Conservation (phyloP, 2,113 vertebrate species). For the Tachysurus fulvidraco region DNA sequence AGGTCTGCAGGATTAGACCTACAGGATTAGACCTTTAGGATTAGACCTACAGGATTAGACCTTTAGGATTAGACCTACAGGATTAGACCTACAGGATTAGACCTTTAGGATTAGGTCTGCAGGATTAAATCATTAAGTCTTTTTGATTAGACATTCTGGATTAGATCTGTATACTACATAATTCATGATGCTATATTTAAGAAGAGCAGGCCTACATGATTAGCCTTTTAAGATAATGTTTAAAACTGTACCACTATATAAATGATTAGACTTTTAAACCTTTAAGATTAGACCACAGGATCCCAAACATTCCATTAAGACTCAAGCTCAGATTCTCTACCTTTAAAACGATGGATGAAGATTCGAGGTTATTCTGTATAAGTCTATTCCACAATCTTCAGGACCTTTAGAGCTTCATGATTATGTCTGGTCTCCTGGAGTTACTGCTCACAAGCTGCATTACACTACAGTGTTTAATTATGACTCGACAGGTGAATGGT, state of each 20-base stretch:
- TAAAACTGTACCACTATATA: background rate
- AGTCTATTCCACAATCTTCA: background rate
- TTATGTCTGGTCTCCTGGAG: background rate
- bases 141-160: too few species aligned
- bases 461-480: conserved; percentile 43
- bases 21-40: too few species aligned
- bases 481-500: conserved; percentile 88
- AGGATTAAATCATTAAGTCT: background rate
- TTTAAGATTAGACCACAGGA: background rate
- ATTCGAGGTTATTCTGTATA: background rate
- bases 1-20: too few species aligned
- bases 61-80: background rate
- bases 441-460: background rate
- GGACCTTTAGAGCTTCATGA: background rate
- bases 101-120: background rate
- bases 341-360: background rate
- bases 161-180: background rate
- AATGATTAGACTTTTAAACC: background rate
- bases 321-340: background rate
- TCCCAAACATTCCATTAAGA: background rate
- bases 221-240: background rate
- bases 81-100: background rate
- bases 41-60: too few species aligned
- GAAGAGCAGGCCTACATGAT: too few species aligned
- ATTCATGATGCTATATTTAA: background rate